Conservation (phyloP, 2,888 invertebrate genomes). For the Strigamia maritima region DNA sequence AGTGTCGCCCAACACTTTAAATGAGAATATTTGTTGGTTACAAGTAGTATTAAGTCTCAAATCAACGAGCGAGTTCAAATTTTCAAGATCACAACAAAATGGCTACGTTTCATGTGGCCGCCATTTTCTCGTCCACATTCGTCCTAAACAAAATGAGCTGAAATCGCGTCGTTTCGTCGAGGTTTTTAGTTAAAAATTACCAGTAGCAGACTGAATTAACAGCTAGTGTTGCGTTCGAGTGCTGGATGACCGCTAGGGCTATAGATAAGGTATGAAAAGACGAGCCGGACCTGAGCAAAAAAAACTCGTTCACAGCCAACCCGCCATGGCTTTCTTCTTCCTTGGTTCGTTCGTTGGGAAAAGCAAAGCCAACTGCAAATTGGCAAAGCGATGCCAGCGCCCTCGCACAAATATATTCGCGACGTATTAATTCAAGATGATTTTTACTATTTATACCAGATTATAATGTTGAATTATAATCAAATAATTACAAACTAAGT, state of each 20-base stretch:
- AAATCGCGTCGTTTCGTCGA: neutral
- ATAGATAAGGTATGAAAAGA: neutral
- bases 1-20: neutral
- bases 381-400: neutral
- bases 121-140: neutral
- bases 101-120: neutral
- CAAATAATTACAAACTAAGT: neutral
- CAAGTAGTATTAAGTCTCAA: neutral
- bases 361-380: neutral
- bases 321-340: neutral
- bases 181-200: neutral
- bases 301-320: neutral
- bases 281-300: neutral
- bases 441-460: neutral
- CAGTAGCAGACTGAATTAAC: neutral
- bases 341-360: neutral
- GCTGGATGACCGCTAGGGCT: neutral
- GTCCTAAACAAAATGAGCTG: neutral
- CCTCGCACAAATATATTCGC: neutral
- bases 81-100: neutral
- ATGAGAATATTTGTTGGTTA: neutral
- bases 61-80: neutral
- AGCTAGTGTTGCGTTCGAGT: neutral
- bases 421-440: neutral
- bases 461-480: neutral